Evolutionary conservation across 2,797 vertebrate species (phyloP).

Genomic region (Cynodonichthys magdalenae): DNA sequence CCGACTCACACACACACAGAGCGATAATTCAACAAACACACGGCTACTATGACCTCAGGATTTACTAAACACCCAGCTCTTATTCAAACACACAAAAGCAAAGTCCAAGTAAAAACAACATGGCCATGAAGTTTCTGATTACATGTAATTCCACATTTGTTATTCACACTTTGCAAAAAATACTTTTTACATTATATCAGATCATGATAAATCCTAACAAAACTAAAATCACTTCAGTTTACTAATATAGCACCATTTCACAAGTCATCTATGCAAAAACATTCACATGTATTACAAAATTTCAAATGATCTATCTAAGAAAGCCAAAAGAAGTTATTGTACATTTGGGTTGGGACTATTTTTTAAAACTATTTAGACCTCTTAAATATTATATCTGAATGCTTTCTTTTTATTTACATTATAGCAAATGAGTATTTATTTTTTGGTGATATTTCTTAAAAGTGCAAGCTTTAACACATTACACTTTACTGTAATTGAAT

Average conservation of each 20-base stretch:
- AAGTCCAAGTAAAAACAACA: conserved; percentile 1
- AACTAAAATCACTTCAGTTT: too few species aligned
- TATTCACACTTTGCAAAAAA: not conserved
- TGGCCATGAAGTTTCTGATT: not conserved
- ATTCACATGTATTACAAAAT: not conserved
- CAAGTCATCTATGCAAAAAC: too few species aligned
- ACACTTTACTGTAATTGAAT: too few species aligned
- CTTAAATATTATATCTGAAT: not conserved
- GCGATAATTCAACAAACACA: conserved; percentile 36
- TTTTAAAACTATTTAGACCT: not conserved
- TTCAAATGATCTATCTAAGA: not conserved
- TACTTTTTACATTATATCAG: not conserved
- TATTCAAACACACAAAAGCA: conserved; percentile 2
- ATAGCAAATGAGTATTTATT: not conserved
- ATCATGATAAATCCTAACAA: not conserved
- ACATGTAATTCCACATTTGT: not conserved
- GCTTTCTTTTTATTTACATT: not conserved
- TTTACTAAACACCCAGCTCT: conserved; percentile 25
- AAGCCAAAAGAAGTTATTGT: not conserved
- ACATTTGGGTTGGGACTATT: not conserved
- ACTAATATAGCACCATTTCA: too few species aligned
- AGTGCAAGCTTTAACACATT: too few species aligned
- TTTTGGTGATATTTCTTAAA: too few species aligned
- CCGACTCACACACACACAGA: conserved; percentile 30
- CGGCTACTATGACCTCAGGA: conserved; percentile 32